A percentile compares a stretch with the other conserved stretches of the same genome.
Evolutionary conservation across 2,113 vertebrate genomes (phyloP).

Genomic region (Rynchops niger): DNA sequence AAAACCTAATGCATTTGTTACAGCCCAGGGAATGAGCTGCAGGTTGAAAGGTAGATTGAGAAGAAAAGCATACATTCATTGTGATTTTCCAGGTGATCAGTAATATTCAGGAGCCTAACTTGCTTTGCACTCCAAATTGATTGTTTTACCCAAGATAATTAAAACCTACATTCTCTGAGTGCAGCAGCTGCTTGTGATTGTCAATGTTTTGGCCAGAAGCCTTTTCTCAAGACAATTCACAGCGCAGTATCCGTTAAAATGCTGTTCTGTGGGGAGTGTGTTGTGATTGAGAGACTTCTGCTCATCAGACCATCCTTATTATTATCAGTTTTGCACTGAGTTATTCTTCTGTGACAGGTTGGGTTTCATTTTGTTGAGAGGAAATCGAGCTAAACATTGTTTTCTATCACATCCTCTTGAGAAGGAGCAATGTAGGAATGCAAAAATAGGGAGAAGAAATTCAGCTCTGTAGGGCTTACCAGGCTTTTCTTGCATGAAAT

Average conservation of each 20-base stretch:
- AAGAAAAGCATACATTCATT: conserved; percentile 15
- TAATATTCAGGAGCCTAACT: conserved; percentile 39
- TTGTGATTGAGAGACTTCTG: conserved; percentile 45
- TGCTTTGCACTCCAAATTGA: conserved; percentile 33
- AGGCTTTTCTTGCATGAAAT: neutral
- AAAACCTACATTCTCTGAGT: conserved; percentile 38
- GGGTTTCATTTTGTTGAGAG: conserved; percentile 47
- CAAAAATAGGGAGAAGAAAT: neutral
- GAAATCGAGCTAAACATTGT: conserved; percentile 26
- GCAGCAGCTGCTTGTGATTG: conserved; percentile 43
- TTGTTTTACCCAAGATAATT: conserved; percentile 56
- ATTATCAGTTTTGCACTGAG: conserved; percentile 26
- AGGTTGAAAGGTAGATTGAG: conserved; percentile 7
- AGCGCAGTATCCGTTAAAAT: conserved; percentile 16
- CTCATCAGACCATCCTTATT: conserved; percentile 35
- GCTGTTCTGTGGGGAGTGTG: conserved; percentile 23
- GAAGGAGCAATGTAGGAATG: neutral
- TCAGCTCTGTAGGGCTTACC: neutral
- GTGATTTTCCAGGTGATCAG: conserved; percentile 56
- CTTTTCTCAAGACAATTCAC: conserved; percentile 50
- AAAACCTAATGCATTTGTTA: conserved; percentile 29
- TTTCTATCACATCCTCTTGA: conserved; percentile 22
- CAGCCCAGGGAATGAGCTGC: conserved; percentile 12
- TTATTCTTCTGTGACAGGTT: conserved; percentile 51
- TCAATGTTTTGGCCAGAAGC: conserved; percentile 50